These are phyloP conservation scores for Melanostoma scalare DNA, from an alignment of 2,888 invertebrate genomes.

Conservation along the genomic window DNA sequence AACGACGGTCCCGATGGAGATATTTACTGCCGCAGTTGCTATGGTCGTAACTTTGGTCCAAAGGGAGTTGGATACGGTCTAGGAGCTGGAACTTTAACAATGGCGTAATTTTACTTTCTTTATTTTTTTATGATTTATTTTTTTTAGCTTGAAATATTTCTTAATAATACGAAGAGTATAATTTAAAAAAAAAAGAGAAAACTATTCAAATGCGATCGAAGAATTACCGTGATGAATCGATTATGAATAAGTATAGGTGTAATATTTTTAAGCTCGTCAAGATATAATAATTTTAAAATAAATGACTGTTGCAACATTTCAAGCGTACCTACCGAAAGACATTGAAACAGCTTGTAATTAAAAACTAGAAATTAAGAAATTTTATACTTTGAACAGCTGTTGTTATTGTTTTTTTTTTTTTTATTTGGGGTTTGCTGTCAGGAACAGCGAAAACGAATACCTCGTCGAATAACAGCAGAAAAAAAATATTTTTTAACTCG, in stretches of 20 bases:
- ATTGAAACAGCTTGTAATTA: slow-evolving; percentile 40
- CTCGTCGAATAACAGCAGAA: no score
- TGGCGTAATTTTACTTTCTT: slow-evolving; percentile 85
- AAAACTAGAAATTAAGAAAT: neutral
- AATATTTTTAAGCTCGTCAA: slow-evolving; percentile 46
- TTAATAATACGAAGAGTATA: slow-evolving; percentile 49
- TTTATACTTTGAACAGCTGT: no score
- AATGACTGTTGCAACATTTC: slow-evolving; percentile 60
- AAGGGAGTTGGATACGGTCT: slow-evolving; percentile 95
- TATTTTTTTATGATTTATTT: slow-evolving; percentile 35
- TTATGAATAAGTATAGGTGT: slow-evolving; percentile 34
- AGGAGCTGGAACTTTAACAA: slow-evolving; percentile 94
- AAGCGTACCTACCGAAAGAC: slow-evolving; percentile 65
- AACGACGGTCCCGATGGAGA: slow-evolving; percentile 96
- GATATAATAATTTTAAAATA: slow-evolving; percentile 34
- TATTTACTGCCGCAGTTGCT: slow-evolving; percentile 95
- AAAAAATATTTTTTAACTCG: no score
- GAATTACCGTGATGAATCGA: slow-evolving; percentile 69
- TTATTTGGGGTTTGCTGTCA: no score
- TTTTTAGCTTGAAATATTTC: slow-evolving; percentile 50
- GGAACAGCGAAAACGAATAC: no score
- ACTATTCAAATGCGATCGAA: slow-evolving; percentile 55
- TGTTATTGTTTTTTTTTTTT: no score
- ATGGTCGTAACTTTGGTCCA: slow-evolving; percentile 93
- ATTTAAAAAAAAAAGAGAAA: slow-evolving; percentile 17